phyloP scores from a whole-genome alignment of 2,797 vertebrate genomes.

The Margarornis squamiger region DNA sequence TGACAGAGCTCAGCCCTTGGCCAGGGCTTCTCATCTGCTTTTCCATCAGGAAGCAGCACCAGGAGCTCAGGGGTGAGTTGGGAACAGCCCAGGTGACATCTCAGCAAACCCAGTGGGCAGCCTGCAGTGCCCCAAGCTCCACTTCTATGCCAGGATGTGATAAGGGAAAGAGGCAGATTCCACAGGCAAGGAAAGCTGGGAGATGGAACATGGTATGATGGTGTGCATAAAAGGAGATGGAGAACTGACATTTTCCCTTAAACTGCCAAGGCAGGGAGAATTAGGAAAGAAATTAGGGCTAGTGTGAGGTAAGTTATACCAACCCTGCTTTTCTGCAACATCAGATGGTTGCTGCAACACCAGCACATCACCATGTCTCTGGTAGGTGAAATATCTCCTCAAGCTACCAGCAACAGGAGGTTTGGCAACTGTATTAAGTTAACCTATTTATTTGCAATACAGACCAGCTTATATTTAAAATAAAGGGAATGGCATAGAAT shows the following conservation, averaged over 20 bases:
- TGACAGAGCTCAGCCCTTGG: neutral
- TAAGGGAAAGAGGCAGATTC: neutral
- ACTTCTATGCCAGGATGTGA: rapidly evolving
- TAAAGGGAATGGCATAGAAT: neutral
- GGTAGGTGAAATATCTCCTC: neutral
- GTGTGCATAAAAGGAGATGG: neutral
- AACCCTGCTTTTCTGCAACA: neutral
- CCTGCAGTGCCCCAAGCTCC: neutral
- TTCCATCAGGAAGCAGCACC: neutral
- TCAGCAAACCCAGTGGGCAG: neutral
- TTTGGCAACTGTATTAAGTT: neutral
- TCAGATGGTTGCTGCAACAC: neutral
- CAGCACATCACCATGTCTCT: neutral
- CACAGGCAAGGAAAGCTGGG: neutral
- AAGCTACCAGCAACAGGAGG: neutral
- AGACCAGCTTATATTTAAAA: neutral
- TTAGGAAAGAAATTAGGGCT: neutral
- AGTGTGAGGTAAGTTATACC: neutral
- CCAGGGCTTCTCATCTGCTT: neutral
- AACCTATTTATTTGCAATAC: neutral
- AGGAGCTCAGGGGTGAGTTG: neutral
- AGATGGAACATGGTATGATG: neutral
- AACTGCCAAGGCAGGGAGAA: neutral
- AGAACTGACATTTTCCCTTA: neutral
- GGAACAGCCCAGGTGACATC: neutral